phyloP scores from a whole-genome alignment of 2,888 invertebrate genomes.

The Athetis lepigone region DNA sequence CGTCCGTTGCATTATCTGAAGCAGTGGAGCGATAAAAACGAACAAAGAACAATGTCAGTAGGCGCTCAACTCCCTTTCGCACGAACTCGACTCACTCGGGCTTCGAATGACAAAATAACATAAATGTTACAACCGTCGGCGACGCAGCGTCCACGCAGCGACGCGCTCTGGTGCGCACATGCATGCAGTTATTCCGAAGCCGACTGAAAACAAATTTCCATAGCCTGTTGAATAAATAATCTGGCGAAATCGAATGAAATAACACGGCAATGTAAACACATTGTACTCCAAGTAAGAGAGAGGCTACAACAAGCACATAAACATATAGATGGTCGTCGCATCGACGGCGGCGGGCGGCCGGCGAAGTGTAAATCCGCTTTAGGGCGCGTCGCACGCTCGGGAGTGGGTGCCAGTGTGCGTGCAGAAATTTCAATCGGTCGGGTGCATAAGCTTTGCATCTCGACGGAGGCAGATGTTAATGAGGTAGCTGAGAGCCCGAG shows the following conservation, averaged over 20 bases:
- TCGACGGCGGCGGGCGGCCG: slow-evolving; percentile 57
- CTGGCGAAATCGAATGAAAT: slow-evolving; percentile 81
- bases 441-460: slow-evolving; percentile 73
- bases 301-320: slow-evolving; percentile 47
- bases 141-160: slow-evolving; percentile 73
- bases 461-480: slow-evolving; percentile 83
- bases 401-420: slow-evolving; percentile 77
- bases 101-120: slow-evolving; percentile 86
- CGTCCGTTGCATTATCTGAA: slow-evolving; percentile 84
- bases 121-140: slow-evolving; percentile 76
- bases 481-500: slow-evolving; percentile 67
- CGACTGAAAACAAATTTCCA: slow-evolving; percentile 80
- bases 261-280: slow-evolving; percentile 69
- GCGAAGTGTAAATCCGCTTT: slow-evolving; percentile 79
- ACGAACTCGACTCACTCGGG: slow-evolving; percentile 79
- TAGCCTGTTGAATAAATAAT: slow-evolving; percentile 81
- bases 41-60: slow-evolving; percentile 89
- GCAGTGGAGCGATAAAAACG: slow-evolving; percentile 88
- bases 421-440: slow-evolving; percentile 80
- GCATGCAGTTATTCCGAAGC: slow-evolving; percentile 76
- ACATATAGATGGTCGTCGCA: slow-evolving; percentile 58
- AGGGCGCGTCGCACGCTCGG: slow-evolving; percentile 74
- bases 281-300: slow-evolving; percentile 59
- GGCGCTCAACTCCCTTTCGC: slow-evolving; percentile 87
- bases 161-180: slow-evolving; percentile 76